Conservation (phyloP, 2,797 vertebrate species). For the Sebastes matsubarae region DNA sequence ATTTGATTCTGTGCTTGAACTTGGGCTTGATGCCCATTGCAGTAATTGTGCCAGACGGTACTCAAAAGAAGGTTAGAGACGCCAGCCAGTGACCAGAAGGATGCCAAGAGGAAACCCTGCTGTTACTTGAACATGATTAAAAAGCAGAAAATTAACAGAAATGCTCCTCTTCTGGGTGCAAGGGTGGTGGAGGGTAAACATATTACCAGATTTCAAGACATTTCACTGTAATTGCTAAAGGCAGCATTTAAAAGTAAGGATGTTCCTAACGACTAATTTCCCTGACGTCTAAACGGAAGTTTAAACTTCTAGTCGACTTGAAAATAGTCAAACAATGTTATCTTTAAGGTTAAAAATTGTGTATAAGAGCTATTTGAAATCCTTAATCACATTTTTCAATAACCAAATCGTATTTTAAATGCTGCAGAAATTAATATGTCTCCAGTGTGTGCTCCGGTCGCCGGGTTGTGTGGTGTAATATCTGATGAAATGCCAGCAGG, state of each 20-base stretch:
- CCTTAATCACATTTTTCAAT: no score
- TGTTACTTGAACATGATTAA: neutral
- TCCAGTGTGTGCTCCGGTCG: no score
- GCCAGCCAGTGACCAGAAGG: neutral
- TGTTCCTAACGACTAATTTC: no score
- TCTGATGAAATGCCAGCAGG: no score
- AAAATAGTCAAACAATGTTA: no score
- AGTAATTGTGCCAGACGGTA: neutral
- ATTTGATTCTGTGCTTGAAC: conserved; percentile 32
- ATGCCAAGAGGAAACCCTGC: neutral
- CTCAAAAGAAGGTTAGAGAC: conserved; percentile 5
- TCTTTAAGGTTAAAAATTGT: no score
- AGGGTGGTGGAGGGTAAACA: neutral
- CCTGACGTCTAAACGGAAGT: no score
- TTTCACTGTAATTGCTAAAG: neutral
- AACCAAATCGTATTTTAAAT: no score
- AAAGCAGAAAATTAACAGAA: neutral
- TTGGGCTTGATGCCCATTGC: conserved; percentile 17
- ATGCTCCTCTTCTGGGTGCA: neutral
- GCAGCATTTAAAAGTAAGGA: neutral
- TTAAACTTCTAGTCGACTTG: no score
- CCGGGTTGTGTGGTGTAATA: no score
- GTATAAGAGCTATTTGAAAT: no score
- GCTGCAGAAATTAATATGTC: no score
- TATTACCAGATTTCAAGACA: neutral